Evolutionary conservation across 2,888 invertebrate genomes (phyloP), one percentile per base, ranked within the genome.

Genomic region (Himalopsyche tibetana): DNA sequence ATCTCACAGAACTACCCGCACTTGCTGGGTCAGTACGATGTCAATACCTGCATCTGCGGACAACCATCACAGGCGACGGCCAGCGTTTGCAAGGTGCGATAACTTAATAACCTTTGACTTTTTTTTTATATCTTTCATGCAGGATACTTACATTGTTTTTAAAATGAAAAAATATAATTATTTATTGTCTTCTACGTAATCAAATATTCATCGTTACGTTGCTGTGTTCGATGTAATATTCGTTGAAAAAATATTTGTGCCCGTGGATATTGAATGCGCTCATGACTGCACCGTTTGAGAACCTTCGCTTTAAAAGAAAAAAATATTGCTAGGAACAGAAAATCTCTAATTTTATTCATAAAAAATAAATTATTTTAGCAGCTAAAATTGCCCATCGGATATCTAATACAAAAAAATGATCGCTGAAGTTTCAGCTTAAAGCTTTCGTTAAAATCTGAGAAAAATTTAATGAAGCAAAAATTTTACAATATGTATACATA

Each of bases 41-140:
- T 95, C 88, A 94, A 95, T 42, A 95, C 95, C 88, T 94, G 96
- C 90, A 94, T 96, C 0, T 97, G 97, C 89, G 96, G 95, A 74
- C 93, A 93, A 86, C 94, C 95, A 0, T 92, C 92, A 81, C 93
- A 94, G 90, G 94, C 95, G 36, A 91, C 93, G 55, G 94, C 95
- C 89, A 96, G 96, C 89, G 94, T 97, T 85, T 97, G 97, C 93
- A 95, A 95, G 92, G 96, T 96, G 91, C 90, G 63, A 17, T 17
- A 69, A 15, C 81, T 45, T 9, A 45, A 6, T 45, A 45, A 8
- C 45, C 45, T 8, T 2, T 45, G 8, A 45, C 8, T 9, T 45
- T 45, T 45, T 45, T 45, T 8, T 0, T 9, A 45, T 2, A 9
- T 45, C 40, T 40, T 6, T 40, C 6, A 6, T 40, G 40, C 40